Evolutionary conservation across 2,888 invertebrate genomes (phyloP), one percentile per base, ranked within the genome.

Genomic region (Drosophila testacea): DNA sequence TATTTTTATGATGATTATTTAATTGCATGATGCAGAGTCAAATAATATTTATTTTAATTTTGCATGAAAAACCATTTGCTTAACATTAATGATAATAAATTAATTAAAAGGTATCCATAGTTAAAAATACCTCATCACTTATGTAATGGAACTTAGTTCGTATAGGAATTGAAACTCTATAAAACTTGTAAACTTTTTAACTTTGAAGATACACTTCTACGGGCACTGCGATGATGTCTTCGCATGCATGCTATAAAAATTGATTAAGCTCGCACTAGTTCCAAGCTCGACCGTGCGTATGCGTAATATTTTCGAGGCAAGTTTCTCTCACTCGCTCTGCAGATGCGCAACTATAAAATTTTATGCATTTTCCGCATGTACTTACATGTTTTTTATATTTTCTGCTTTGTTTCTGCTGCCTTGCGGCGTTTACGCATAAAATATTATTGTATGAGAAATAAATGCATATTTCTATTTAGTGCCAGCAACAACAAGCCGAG

Each of bases 391-490:
- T 34, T 66, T 57, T 47, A 10, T 57, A 51, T 27, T 48, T 47
- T 22, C 4, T 28, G 44, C 36, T 59, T 48, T 39, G 52, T 51
- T 46, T 57, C n/a, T 65, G 64, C 38, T 51, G 36, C 27, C 55
- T 70, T 60, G 69, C 59, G 60, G 71, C 63, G 65, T 66, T 83
- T 78, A 74, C 81, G 83, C 83, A 85, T 81, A 79, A 86, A 77
- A 81, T 78, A 80, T 79, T 64, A 81, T 74, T 63, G 69, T 66
- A 70, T 73, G 55, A 66, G 69, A 81, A 71, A 81, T 64, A 73
- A 73, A 79, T 82, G 84, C 77, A 77, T 61, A 79, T 79, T 81
- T 79, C 72, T 81, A 78, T 81, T 83, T 78, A 65, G 36, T 69
- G 78, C 48, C 44, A 62, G 22, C 63, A 73, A 30, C 61, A 41